Base-by-base conservation (phyloP, 2,888 invertebrate genomes). In the Eumacrocentrus americanus region DNA sequence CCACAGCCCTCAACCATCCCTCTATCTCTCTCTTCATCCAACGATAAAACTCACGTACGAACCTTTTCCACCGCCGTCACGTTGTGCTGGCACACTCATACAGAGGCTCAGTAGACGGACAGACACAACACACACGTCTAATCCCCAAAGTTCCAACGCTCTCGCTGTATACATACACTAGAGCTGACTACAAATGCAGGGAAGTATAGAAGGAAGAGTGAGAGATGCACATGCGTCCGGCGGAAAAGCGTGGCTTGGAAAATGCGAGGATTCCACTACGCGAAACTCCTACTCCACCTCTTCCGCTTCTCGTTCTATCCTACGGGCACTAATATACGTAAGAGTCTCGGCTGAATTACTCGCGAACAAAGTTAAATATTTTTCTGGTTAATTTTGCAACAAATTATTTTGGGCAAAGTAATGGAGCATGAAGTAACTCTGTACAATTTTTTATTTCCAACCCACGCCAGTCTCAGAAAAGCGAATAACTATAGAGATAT, bases 211-310 rank as follows among this genome's bases (percentile, higher is more conserved):
- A 67, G 64, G 54, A 66, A 66, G 59, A 20, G 25, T 68, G 67
- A 59, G 46, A 71, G 63, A 72, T 72, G 73, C 71, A 69, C 75
- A 74, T 76, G 75, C 75, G 66, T 68, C 69, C 62, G 58, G 61
- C 60, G 64, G 50, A 63, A 67, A 60, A 63, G 57, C 64, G 64
- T 64, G 63, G 67, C 67, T 69, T 67, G 67, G 65, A 70, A 59
- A 64, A 61, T 34, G 9, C 18, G 5, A 50, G 35, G 34, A 50
- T 51, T 51, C 5, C 14, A 37, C 12, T 5, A 25, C 4, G 6
- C n/a, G 23, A 44, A 20, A 20, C 22, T 20, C 47, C 23, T 14
- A 47, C 25, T 3, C 29, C 5, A 4, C 9, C 29, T 4, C 29
- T 9, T 6, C 29, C 29, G 9, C 29, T 9, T 29, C 9, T 4